Base-by-base conservation (phyloP, 1,140 invertebrate genomes). In the Dendroctonus valens region DNA sequence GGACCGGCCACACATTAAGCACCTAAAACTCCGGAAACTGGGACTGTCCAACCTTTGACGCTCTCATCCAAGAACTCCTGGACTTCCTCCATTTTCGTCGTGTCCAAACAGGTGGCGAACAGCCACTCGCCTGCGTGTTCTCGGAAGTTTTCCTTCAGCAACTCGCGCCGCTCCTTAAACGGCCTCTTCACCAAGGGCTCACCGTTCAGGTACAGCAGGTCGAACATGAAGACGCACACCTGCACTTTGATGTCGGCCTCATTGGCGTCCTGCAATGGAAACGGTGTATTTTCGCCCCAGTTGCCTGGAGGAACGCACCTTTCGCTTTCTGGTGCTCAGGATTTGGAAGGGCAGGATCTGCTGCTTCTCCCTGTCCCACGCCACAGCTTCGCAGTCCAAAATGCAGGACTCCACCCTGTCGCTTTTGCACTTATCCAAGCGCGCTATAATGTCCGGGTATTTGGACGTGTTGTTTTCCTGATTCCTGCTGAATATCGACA, bases 381-480 rank as follows among this genome's bases (percentile, higher is more conserved):
- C 98, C 3, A 99, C 98, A 38, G 93, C 93, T 83, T 99, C 98
- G 66, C 92, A 91, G 82, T 99, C 98, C 53, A 99, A 79, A 72
- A 99, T 93, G 80, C 93, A 98, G 49, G 91, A 92, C 52, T 84
- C 84, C 0, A 96, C 89, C 0, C 79, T 73, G 0, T 83, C 80
- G 54, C 82, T 83, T 44, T 87, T 73, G 51, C 86, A 81, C n/a
- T 81, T 76, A 41, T 84, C 81, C 57, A 96, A 82, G 50, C 93
- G 83, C 0, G 82, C 79, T 71, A 98, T 89, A 15, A 99, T 87
- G 82, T 99, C 98, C 7, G 98, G 98, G 86, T 98, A 99, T 77
- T 99, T 99, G 37, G 85, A 85, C 0, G 97, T 99, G 78, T 99
- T 98, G 77, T 99, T 88, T 82, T 99, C 98, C 78, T 98, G 97